Base-by-base conservation (phyloP, 2,797 vertebrate genomes). In the Spondyliosoma cantharus region DNA sequence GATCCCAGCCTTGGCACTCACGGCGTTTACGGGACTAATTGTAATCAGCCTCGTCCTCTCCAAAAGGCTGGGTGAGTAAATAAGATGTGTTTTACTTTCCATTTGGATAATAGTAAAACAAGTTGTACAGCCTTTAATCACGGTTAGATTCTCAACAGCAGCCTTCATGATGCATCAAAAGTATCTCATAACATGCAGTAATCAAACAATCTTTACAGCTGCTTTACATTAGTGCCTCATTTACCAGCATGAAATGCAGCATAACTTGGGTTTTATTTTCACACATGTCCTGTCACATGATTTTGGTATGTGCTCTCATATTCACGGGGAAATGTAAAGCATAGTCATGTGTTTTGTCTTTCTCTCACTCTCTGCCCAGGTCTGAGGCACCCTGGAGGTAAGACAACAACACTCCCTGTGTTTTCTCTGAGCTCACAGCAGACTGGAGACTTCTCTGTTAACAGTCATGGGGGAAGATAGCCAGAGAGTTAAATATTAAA, bases 311-410 rank as follows among this genome's bases (percentile, higher is more conserved):
- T 59, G 60, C 27, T 70, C 27, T 89, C 49, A 53, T 69, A 65
- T 32, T 80, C 59, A 32, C 3, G 20, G 7, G 27, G 24, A 78
- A 78, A 83, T 84, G 42, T 81, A 59, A 87, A 84, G 60, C 71
- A 67, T 61, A 12, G 43, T 91, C 88, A 90, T 93, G 88, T 82
- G 84, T 78, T 92, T 89, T 89, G 59, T 86, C 57, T 90, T 85
- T 85, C 75, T 86, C 65, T 2, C 71, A 17, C 68, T 84, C 71
- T 72, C 80, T 80, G 3, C 62, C 45, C 77, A 93, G 92, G 86
- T 85, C 57, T 65, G 63, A 75, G 46, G 29, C 84, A 90, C 58
- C 87, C 92, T 71, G 94, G 93, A 92, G 94, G 94, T 95, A 94
- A 92, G 86, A 88, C 60, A 87, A 86, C 89, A 92, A 84, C 65